Percentiles rank a stretch among this genome's conserved stretches.
Conservation (phyloP, 2,113 vertebrate species). For the Anhinga anhinga region DNA sequence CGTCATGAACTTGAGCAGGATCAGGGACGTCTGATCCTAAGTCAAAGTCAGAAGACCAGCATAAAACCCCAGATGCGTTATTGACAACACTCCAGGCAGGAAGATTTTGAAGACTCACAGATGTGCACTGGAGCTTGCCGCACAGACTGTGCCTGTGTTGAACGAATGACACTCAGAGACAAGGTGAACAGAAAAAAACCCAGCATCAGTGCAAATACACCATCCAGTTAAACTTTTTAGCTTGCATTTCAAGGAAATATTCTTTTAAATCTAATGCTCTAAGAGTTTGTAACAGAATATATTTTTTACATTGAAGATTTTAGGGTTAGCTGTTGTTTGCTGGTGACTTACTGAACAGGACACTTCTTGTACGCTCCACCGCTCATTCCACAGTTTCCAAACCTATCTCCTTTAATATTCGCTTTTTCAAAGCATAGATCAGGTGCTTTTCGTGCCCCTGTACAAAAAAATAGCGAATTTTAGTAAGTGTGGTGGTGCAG, state of each 20-base stretch:
- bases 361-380: constrained; percentile 52
- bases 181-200: neutral
- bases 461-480: neutral
- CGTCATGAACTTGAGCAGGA: constrained; percentile 82
- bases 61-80: neutral
- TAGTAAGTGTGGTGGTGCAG: neutral
- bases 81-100: constrained; percentile 4
- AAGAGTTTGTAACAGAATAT: neutral
- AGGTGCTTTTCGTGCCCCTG: constrained; percentile 80
- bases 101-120: constrained; percentile 48
- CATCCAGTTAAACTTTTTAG: neutral
- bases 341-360: constrained; percentile 73
- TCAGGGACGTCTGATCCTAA: constrained; percentile 84
- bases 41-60: constrained; percentile 82
- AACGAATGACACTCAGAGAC: neutral
- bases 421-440: constrained; percentile 76
- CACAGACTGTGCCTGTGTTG: constrained; percentile 78
- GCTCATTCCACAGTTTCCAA: constrained; percentile 84
- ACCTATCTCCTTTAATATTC: constrained; percentile 76
- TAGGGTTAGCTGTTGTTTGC: neutral
- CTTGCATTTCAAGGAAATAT: neutral
- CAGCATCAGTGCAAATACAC: neutral
- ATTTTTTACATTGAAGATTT: neutral
- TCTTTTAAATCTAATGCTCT: neutral
- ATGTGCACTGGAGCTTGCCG: constrained; percentile 86